Evolutionary conservation across 2,888 invertebrate species (phyloP).

Genomic region (Clunio marinus): DNA sequence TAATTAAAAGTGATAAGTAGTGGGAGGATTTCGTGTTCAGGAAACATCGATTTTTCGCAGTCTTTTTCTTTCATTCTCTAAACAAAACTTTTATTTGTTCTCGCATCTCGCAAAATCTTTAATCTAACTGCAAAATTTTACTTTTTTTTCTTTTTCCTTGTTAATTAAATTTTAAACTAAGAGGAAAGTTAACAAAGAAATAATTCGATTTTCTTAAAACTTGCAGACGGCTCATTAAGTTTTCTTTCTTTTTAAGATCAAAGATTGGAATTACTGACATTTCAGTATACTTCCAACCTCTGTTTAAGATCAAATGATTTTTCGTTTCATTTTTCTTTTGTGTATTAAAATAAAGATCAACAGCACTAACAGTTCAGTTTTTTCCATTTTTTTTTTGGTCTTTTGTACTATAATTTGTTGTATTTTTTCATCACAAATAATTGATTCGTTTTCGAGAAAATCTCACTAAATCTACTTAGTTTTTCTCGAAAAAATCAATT

Average conservation of each 20-base stretch:
- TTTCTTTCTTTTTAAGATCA: too few relatives aligned
- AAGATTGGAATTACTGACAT: too few relatives aligned
- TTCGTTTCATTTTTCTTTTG: too few relatives aligned
- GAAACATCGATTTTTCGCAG: conserved; percentile 22
- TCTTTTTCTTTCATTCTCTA: conserved; percentile 4
- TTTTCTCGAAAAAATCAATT: background rate
- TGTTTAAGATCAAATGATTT: too few relatives aligned
- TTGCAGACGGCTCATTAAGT: too few relatives aligned
- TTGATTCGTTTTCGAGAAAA: background rate
- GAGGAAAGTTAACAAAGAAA: too few relatives aligned
- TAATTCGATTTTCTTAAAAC: too few relatives aligned
- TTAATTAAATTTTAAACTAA: too few relatives aligned
- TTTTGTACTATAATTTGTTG: conserved; percentile 37
- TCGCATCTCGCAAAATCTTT: conserved; percentile 11
- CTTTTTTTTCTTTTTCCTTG: too few relatives aligned
- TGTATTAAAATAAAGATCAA: background rate
- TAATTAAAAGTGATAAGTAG: conserved; percentile 17
- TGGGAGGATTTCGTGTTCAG: conserved; percentile 13
- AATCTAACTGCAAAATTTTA: too few relatives aligned
- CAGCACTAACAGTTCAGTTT: background rate
- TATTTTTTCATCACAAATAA: conserved; percentile 8
- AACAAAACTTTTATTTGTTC: background rate
- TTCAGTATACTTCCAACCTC: too few relatives aligned
- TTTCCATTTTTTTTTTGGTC: conserved; percentile 16
- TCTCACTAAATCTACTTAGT: background rate